phyloP scores from a whole-genome alignment of 2,888 invertebrate species.

The Cantharis rustica region DNA sequence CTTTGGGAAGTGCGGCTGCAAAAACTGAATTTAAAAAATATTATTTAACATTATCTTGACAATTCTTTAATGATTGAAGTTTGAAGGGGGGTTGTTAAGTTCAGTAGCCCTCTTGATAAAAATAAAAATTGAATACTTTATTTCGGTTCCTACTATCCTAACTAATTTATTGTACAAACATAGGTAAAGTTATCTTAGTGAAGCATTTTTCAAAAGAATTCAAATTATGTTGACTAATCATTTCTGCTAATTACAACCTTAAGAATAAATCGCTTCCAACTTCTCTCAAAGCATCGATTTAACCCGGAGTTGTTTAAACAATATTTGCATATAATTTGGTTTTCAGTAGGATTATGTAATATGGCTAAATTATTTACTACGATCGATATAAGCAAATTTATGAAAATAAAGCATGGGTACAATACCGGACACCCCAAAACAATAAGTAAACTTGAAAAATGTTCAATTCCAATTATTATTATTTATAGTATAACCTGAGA shows the following conservation, averaged over 20 bases:
- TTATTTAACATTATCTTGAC: no score
- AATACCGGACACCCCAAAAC: neutral
- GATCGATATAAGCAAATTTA: conserved; percentile 16
- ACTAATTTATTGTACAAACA: neutral
- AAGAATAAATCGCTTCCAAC: conserved; percentile 18
- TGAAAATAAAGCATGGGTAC: neutral
- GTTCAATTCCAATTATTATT: neutral
- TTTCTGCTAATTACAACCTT: neutral
- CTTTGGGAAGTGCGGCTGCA: no score
- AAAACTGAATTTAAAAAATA: no score
- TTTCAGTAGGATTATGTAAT: conserved; percentile 22
- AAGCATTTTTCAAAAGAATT: neutral
- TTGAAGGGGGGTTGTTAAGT: no score
- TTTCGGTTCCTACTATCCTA: no score
- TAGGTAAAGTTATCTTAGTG: no score
- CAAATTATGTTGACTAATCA: neutral
- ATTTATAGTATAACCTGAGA: neutral
- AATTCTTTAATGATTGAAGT: no score
- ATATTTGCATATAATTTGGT: conserved; percentile 41
- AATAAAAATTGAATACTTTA: no score
- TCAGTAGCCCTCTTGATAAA: no score
- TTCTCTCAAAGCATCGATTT: conserved; percentile 20
- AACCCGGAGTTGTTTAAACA: conserved; percentile 36
- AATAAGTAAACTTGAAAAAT: neutral
- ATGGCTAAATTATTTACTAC: conserved; percentile 15